Evolutionary conservation across 2,113 vertebrate species (phyloP), one percentile per base, ranked within the genome.

Genomic region (Corythornis vintsioides): DNA sequence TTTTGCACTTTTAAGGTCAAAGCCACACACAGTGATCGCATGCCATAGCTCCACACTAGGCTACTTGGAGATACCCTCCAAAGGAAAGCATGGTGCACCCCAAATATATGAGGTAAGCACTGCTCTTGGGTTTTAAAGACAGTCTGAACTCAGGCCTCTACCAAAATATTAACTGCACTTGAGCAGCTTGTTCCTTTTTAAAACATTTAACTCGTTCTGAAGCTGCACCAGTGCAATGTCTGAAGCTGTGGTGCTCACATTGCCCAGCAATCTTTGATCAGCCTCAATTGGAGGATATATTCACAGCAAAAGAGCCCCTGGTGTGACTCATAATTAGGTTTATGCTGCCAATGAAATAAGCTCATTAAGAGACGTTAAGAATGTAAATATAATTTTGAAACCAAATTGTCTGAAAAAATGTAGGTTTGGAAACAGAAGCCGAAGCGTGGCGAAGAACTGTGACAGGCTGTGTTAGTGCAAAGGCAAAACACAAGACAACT

Each of bases 331-430:
- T 94, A 96, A 97, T 97, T 96, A 95, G 90, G 73, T 94, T 94
- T 90, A 76, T 0, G 66, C 81, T 92, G 71, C 76, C 92, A 92
- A 90, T 76, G 90, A 95, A 97, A 96, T 96, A 96, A 96, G 82
- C 90, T 97, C 91, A 95, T 96, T 96, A 95, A 93, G n/a, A 80
- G 31, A 95, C 43, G 56, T 94, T 95, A 90, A 91, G 89, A 95
- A 94, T 93, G 76, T 83, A 96, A 96, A 94, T 86, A 94, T 45
- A 83, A 97, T 95, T 96, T 97, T 91, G 77, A 95, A 97, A 95
- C 80, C 61, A 94, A 97, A 95, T 96, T 92, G 90, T 80, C 90
- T 45, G 60, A 96, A 96, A 93, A 95, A 97, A 97, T 60, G 48
- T 75, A 94, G 61, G 50, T 95, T 94, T 94, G 72, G 93, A 95